Base-by-base conservation (phyloP, 2,113 vertebrate species). In the Rhodinocichla rosea region DNA sequence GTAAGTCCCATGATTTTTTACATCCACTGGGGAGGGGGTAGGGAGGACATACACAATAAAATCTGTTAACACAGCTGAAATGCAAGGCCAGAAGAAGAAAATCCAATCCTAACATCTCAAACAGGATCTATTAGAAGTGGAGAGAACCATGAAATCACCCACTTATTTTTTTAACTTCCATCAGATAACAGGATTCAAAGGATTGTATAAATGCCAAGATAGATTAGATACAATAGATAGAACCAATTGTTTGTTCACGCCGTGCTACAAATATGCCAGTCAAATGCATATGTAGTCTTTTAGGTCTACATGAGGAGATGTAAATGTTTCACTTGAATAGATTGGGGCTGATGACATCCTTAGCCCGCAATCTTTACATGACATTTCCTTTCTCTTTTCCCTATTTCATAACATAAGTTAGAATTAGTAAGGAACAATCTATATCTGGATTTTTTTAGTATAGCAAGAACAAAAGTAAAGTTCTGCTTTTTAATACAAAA, bases 141-240 rank as follows among this genome's bases (percentile, higher is more conserved):
- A 91, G 84, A 92, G 39, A 96, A 95, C 94, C 96, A 95, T 95
- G 95, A 97, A 96, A 96, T 95, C 89, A 91, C 78, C 57, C 47
- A 4, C 74, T 95, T 95, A 95, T 94, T 96, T 95, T 97, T 92
- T 70, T 96, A 96, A 87, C 40, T 95, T 95, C 77, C 67, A 85
- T 57, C 89, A 91, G 87, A 95, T 74, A 95, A 82, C 67, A 73
- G 78, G 84, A 95, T 94, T 87, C 77, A 89, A 92, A 91, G 87
- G 65, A 94, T 92, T 94, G 87, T 95, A 87, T 91, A 96, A 95
- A 95, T 91, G 95, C 78, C 94, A 95, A 92, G 67, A 95, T 47
- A 87, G 84, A 97, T 97, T 97, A 95, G 94, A 81, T 67, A 60
- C 91, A 96, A 94, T 90, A 94, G 91, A 94, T 13, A 83, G 81